A percentile compares a stretch with the other conserved stretches of the same genome.
phyloP scores from a whole-genome alignment of 2,113 vertebrate genomes.

The Eptatretus burgeri region DNA sequence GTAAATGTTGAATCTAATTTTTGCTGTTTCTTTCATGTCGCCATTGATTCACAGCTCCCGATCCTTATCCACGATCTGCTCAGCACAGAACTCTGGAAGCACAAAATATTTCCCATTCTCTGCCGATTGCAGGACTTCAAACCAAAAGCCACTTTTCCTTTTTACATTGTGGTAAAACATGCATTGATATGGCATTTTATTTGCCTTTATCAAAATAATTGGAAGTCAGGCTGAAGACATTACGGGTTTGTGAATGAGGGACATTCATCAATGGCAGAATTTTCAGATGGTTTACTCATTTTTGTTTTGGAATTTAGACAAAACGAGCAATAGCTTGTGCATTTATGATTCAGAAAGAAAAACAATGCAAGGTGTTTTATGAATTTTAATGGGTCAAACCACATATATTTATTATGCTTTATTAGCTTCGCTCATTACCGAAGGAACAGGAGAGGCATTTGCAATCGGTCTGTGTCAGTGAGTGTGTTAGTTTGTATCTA shows the following conservation, averaged over 20 bases:
- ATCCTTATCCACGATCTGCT: constrained; percentile 48
- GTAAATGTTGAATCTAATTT: not conserved
- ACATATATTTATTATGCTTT: constrained; percentile 3
- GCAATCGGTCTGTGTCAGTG: too few species aligned
- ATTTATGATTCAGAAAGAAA: not conserved
- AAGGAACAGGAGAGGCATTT: too few species aligned
- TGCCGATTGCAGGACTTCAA: constrained; percentile 55
- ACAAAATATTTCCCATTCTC: constrained; percentile 48
- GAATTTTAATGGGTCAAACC: not conserved
- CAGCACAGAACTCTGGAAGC: constrained; percentile 58
- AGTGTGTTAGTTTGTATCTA: too few species aligned
- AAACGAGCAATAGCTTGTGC: not conserved
- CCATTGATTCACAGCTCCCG: constrained; percentile 25
- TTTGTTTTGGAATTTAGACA: not conserved
- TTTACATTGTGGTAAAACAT: constrained; percentile 63
- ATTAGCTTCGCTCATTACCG: too few species aligned
- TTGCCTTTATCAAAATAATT: not conserved
- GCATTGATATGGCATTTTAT: too few species aligned
- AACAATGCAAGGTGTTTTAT: not conserved
- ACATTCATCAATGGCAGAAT: not conserved
- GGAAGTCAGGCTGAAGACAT: not conserved
- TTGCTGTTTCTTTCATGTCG: not conserved
- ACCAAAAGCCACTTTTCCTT: constrained; percentile 43
- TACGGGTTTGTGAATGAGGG: not conserved
- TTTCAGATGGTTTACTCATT: not conserved